phyloP scores from a whole-genome alignment of 1,140 invertebrate species.

The Conus ventricosus region DNA sequence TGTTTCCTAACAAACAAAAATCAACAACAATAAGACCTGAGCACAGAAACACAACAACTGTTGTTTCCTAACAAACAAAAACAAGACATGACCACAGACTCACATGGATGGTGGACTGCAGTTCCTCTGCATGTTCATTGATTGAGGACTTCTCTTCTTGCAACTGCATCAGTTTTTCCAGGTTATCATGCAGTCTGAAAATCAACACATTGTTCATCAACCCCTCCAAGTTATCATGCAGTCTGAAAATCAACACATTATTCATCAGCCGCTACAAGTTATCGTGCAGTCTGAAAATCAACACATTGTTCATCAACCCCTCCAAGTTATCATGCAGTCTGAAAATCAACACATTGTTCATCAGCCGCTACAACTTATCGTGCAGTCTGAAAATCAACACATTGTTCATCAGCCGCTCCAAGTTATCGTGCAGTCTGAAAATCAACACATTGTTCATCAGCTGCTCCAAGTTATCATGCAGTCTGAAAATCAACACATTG shows the following conservation, averaged over 20 bases:
- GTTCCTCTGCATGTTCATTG: constrained; percentile 64
- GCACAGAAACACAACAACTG: too few relatives aligned
- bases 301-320: constrained; percentile 25
- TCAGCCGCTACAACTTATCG: too few relatives aligned
- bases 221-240: constrained; percentile 52
- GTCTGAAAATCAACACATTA: not conserved
- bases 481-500: too few relatives aligned
- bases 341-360: not conserved
- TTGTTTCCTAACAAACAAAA: too few relatives aligned
- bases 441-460: too few relatives aligned
- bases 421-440: too few relatives aligned
- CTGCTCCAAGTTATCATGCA: too few relatives aligned
- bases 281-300: not conserved
- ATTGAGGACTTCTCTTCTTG: constrained; percentile 65
- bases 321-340: constrained; percentile 51
- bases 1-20: too few relatives aligned
- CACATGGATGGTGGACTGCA: constrained; percentile 66
- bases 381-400: too few relatives aligned
- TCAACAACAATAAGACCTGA: too few relatives aligned
- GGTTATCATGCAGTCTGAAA: constrained; percentile 42
- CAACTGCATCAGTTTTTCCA: constrained; percentile 54
- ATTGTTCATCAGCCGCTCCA: too few relatives aligned
- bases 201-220: constrained; percentile 23
- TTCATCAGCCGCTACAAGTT: constrained; percentile 55
- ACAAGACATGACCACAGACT: not conserved